Base-by-base conservation (phyloP, 2,113 vertebrate genomes). In the Trematomus loennbergii region DNA sequence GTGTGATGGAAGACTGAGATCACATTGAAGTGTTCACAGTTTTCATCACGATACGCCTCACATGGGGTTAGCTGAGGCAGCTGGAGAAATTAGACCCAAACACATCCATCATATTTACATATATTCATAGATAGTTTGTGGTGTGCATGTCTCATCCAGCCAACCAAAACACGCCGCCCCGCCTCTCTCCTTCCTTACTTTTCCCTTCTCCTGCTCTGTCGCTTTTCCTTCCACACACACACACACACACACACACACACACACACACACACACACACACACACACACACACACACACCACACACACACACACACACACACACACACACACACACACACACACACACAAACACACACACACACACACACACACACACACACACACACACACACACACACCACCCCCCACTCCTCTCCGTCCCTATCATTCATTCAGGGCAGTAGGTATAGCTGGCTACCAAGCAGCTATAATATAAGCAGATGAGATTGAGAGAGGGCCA, bases 401-500 rank as follows among this genome's bases (percentile, higher is more conserved):
- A 15, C 48, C 54, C 29, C 55, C n/a, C 16, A 25, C 46, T 67
- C 43, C 63, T 64, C 63, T 68, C 55, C 13, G 11, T 74, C 54
- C 46, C 74, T 29, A 58, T 87, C 91, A 91, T 94, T 91, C 90
- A 92, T 91, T 87, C 91, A 72, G 80, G 73, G 83, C 88, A 82
- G 87, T 85, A 84, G 83, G 86, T 89, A 87, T 75, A 82, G 80
- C 86, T 73, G 87, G 88, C 88, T 75, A 73, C 81, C 65, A 53
- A 72, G 81, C 89, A 72, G 81, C 89, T 65, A 63, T 91, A 90
- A 93, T 94, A 79, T 92, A 91, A 87, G 87, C 88, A 92, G 92
- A 94, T 92, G 87, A 93, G 91, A 92, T 88, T 91, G 91, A 92
- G 91, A 83, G 79, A 70, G 81, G 89, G 83, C 87, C 89, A 86